Evolutionary conservation across 2,888 invertebrate species (phyloP).

Genomic region (Tipula vernalis): DNA sequence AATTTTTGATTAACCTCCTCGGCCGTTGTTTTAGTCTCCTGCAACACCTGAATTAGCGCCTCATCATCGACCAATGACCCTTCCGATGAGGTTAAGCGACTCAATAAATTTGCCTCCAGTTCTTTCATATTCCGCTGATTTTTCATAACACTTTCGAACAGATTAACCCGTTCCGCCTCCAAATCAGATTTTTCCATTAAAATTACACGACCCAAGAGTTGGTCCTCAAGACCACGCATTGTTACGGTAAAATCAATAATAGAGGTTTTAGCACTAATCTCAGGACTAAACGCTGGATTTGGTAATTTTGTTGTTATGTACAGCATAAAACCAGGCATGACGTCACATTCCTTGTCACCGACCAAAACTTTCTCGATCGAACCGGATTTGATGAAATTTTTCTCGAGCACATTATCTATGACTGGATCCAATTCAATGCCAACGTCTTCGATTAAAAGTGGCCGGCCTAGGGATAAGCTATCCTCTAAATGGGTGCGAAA

Average conservation of each 20-base stretch:
- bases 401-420: conserved; percentile 90
- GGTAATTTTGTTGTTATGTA: conserved; percentile 94
- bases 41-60: conserved; percentile 78
- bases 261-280: conserved; percentile 91
- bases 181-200: conserved; percentile 92
- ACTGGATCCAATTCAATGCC: conserved; percentile 92
- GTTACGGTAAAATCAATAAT: conserved; percentile 97
- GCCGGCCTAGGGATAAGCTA: conserved; percentile 72
- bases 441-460: conserved; percentile 88
- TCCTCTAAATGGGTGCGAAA: conserved; percentile 87
- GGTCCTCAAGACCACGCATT: conserved; percentile 91
- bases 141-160: conserved; percentile 92
- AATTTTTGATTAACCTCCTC: conserved; percentile 93
- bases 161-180: conserved; percentile 82
- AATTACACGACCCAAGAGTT: conserved; percentile 84
- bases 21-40: conserved; percentile 76
- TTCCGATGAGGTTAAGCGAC: conserved; percentile 83
- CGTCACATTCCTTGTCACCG: conserved; percentile 94
- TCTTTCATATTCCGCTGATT: conserved; percentile 95
- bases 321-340: conserved; percentile 88
- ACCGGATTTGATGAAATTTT: conserved; percentile 95
- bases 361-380: conserved; percentile 89
- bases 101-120: conserved; percentile 80
- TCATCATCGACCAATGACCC: conserved; percentile 94
- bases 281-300: conserved; percentile 93